Base-by-base conservation (phyloP, 2,888 invertebrate species). In the Platerodrilus igneus region DNA sequence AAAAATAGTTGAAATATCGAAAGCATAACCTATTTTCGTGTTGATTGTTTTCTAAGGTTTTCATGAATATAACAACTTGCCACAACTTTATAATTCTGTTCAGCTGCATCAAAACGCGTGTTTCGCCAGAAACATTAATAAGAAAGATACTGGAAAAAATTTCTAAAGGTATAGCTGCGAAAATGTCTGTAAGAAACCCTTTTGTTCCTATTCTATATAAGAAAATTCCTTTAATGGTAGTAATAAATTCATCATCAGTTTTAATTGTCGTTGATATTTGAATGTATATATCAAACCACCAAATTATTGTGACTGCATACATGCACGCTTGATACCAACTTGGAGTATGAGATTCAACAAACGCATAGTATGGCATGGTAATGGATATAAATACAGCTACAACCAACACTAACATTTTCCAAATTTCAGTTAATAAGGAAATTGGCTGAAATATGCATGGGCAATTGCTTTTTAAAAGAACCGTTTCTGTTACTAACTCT, bases 11-110 rank as follows among this genome's bases (percentile, higher is more conserved):
- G 3, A 37, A 23, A 19, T 37, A 44, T 7, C 38, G 18, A 15
- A 37, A 35, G 9, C 37, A 2, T 3, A 41, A 10, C 15, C 37
- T 17, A 11, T 44, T 44, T 2, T 37, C 38, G 3, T 37, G 23
- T n/a, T n/a, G 19, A 9, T n/a, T 32, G 6, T 37, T 14, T 27
- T 38, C 41, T 31, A 40, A 42, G 3, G 34, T 9, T 17, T 26
- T 15, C 21, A 51, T 43, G 1, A 43, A 22, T 4, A 9, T 22
- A 2, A 23, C 19, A 1, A 50, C 31, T 15, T 34, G 35, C 39
- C 41, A 45, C 11, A 50, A n/a, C 28, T 52, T 52, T 4, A 50
- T 19, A n/a, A 43, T 22, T 5, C 48, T 22, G 26, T 52, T 52
- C 9, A 47, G 21, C 5, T 45, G 38, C 11, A 48, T 30, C 5